These are phyloP conservation scores for Pelagia noctiluca DNA, from an alignment of 30 jellyfish, hydroid and myxozoan species.

Conservation along the genomic window DNA sequence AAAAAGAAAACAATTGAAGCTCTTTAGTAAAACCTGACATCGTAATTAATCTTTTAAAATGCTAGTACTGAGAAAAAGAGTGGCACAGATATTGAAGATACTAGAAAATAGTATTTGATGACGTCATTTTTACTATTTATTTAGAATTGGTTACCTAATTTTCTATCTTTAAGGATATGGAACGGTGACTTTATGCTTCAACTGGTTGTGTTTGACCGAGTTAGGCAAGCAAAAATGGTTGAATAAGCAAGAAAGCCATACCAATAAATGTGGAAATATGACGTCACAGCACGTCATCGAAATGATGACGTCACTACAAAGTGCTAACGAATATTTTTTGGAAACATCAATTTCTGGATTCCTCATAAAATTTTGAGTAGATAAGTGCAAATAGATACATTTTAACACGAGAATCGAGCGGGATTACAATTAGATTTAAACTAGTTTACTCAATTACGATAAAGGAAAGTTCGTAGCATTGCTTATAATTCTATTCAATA, in stretches of 20 bases:
- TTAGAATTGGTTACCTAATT: conserved; percentile 22
- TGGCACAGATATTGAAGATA: conserved; percentile 29
- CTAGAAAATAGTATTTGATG: conserved; percentile 25
- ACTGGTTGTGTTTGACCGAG: conserved; percentile 20
- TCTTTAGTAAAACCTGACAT: conserved; percentile 28
- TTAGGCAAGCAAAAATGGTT: conserved; percentile 20
- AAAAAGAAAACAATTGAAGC: conserved; percentile 17
- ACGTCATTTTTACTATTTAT: conserved; percentile 22
- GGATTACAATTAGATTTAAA: conserved; percentile 27
- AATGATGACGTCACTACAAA: conserved; percentile 33
- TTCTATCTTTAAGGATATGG: conserved; percentile 22
- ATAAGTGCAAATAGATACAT: conserved; percentile 18
- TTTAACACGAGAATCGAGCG: conserved; percentile 34
- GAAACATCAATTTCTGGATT: conserved; percentile 28
- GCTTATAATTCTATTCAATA: too few species aligned
- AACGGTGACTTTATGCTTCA: conserved; percentile 9
- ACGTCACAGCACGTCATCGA: conserved; percentile 53
- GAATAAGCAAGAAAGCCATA: conserved; percentile 25
- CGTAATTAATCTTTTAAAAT: conserved; percentile 22
- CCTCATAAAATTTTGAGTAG: conserved; percentile 29
- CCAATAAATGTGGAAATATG: conserved; percentile 18
- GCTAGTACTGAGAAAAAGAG: conserved; percentile 44
- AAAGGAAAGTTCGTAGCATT: too few species aligned
- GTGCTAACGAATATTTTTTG: conserved; percentile 26
- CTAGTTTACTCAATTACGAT: conserved; percentile 5